Conservation (phyloP, 2,888 invertebrate genomes). For the Galeopsomyia nigrocyanea region DNA sequence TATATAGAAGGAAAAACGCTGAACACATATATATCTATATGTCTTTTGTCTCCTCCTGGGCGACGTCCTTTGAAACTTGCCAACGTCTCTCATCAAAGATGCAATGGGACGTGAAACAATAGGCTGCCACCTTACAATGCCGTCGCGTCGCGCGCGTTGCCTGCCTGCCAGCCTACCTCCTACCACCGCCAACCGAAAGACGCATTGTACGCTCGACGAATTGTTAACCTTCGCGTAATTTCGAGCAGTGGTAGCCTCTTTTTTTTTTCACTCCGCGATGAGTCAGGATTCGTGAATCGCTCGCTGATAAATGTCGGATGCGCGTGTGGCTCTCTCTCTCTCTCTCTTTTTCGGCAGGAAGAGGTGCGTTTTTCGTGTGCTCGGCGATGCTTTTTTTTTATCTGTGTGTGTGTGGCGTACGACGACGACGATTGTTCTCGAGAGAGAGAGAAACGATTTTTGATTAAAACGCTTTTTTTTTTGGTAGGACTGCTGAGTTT, state of each 20-base stretch:
- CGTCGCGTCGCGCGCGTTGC: slow-evolving; percentile 9
- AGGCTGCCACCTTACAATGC: slow-evolving; percentile 57
- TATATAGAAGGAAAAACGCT: no score
- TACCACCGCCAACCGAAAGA: slow-evolving; percentile 15
- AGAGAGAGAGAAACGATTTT: no score
- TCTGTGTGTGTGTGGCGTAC: no score
- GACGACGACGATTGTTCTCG: no score
- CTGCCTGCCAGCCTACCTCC: not conserved
- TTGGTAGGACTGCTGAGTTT: no score
- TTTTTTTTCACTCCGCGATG: slow-evolving; percentile 18
- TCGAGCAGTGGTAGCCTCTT: slow-evolving; percentile 50
- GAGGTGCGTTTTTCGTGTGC: no score
- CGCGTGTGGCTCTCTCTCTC: no score
- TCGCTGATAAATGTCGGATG: no score
- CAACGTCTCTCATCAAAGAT: slow-evolving; percentile 52
- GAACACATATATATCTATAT: no score
- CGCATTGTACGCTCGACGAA: slow-evolving; percentile 48
- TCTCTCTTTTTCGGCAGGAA: no score
- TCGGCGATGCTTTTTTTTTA: no score
- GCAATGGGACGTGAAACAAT: slow-evolving; percentile 62
- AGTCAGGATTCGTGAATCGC: slow-evolving; percentile 4
- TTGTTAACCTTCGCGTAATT: slow-evolving; percentile 58
- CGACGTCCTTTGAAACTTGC: slow-evolving; percentile 35
- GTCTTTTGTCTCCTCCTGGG: slow-evolving; percentile 25
- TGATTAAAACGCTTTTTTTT: no score